These are phyloP conservation scores for Chionoecetes opilio DNA, from an alignment of 1,140 invertebrate genomes.

Conservation along the genomic window DNA sequence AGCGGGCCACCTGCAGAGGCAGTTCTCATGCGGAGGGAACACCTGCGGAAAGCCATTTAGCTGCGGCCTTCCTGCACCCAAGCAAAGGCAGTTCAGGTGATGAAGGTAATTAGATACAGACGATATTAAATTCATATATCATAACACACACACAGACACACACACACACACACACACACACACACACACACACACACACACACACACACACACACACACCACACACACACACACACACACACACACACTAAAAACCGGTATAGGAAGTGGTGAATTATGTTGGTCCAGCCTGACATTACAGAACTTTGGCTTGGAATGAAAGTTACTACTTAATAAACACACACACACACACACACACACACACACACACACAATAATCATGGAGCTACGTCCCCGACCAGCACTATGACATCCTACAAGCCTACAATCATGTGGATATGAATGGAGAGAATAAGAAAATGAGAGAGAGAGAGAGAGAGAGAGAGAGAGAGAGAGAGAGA, in stretches of 20 bases:
- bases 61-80: not conserved
- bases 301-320: not conserved
- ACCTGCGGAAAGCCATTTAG: not conserved
- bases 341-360: constrained; percentile 21
- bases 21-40: not conserved
- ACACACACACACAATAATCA: constrained; percentile 5
- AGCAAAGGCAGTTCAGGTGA: not conserved
- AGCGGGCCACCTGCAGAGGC: not conserved
- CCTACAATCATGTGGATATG: too few species aligned
- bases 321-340: not conserved
- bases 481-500: constrained; percentile 27
- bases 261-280: constrained; percentile 3
- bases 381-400: not conserved
- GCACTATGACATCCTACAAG: too few species aligned
- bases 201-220: too few species aligned
- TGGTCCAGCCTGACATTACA: not conserved
- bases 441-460: too few species aligned
- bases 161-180: too few species aligned
- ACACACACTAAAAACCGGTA: too few species aligned
- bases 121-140: not conserved
- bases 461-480: not conserved
- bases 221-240: not conserved
- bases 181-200: too few species aligned
- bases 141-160: not conserved
- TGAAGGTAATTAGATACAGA: not conserved